Percentiles rank a stretch among this genome's conserved stretches.
These are phyloP conservation scores for Pristionchus japonicus DNA, from an alignment of 2,888 invertebrate genomes.

Conservation along the genomic window DNA sequence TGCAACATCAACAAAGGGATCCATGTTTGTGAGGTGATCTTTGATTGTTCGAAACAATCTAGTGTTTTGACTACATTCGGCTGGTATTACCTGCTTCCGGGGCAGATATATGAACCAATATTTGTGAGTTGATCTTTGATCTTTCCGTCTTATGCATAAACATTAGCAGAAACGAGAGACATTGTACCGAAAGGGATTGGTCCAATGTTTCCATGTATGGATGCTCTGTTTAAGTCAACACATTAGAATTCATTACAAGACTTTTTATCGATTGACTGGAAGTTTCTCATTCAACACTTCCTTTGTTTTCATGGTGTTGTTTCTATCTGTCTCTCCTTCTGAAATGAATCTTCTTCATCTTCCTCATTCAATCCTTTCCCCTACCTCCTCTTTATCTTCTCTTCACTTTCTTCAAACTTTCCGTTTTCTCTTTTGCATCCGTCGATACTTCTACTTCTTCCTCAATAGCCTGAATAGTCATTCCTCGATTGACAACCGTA, in stretches of 20 bases:
- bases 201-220: too few relatives aligned
- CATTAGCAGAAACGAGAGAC: too few relatives aligned
- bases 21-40: background rate
- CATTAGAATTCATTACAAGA: background rate
- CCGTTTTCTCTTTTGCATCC: background rate
- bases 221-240: too few relatives aligned
- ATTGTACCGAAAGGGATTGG: too few relatives aligned
- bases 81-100: too few relatives aligned
- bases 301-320: background rate
- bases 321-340: background rate
- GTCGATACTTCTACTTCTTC: background rate
- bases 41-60: background rate
- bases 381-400: background rate
- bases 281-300: background rate
- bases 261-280: background rate
- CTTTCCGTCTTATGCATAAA: too few relatives aligned
- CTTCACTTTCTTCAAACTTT: background rate
- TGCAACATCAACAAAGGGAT: background rate
- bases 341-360: too few relatives aligned
- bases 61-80: too few relatives aligned
- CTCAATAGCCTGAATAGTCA: background rate
- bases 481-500: background rate
- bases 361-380: too few relatives aligned
- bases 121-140: background rate
- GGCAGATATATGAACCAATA: background rate